Evolutionary conservation across 2,113 vertebrate species (phyloP), one percentile per base, ranked within the genome.

Genomic region (Climacteris rufus): DNA sequence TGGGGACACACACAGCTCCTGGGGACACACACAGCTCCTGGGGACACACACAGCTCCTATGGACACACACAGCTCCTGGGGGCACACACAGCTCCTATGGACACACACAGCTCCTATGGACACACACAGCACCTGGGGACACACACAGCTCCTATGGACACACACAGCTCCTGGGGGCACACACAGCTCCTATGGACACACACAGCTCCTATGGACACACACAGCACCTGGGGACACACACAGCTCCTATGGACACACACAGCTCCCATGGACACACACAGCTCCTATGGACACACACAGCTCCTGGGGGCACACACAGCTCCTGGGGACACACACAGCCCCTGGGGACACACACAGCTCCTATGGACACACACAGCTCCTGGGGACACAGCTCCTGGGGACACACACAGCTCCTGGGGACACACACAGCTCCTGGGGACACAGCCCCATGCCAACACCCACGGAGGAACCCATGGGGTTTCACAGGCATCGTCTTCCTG

Each of bases 401-500:
- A 39, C 39, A 64, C n/a, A n/a, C 44, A 45, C 6, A 8, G 60
- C 59, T 61, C 35, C 15, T 37, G 57, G 23, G 35, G 57, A 3
- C 50, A n/a, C 13, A 45, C 45, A 45, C 45, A 1, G 28, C 4
- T 40, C 37, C 56, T 10, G 35, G 0, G 8, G 47, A 39, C 24
- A n/a, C 1, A 1, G 59, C 59, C 28, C 54, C 5, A 1, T 4
- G 59, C 65, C 20, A 45, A 31, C 1, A 11, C 35, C 35, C 6
- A 4, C 2, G 1, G 59, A 47, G 27, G 37, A 54, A 20, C 47
- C 66, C 44, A 15, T 9, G 63, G 42, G 64, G 42, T 25, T 25
- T 44, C 42, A 13, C 31, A 47, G 64, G 44, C n/a, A 60, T 25
- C 59, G 11, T 10, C 28, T 17, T 14, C 35, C 42, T 2, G 8